Conservation (phyloP, 1,140 invertebrate genomes). For the Ostrea edulis region DNA sequence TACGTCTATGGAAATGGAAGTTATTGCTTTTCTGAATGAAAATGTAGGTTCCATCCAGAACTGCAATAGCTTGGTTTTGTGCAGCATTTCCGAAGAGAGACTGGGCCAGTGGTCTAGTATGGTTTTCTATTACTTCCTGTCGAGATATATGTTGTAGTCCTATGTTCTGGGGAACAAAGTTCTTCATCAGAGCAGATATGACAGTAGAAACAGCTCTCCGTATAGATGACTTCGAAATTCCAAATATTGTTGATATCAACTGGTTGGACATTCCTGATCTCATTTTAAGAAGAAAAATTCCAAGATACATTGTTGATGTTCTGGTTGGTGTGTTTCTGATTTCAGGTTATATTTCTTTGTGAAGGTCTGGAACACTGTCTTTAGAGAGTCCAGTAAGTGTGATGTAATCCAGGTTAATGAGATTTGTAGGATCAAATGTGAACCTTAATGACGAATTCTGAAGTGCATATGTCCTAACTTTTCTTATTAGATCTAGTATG, state of each 20-base stretch:
- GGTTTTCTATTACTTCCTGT: background rate
- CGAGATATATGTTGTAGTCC: constrained; percentile 27
- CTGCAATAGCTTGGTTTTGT: background rate
- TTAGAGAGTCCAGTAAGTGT: background rate
- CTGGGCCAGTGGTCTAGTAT: constrained; percentile 28
- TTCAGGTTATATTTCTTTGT: background rate
- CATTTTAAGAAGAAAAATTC: constrained; percentile 36
- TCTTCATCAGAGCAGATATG: background rate
- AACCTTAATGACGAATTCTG: background rate
- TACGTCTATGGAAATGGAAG: constrained; percentile 43
- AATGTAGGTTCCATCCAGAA: constrained; percentile 52
- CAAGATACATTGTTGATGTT: background rate
- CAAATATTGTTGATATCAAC: background rate
- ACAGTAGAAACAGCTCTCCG: background rate
- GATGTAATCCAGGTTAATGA: background rate
- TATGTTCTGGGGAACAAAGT: constrained; percentile 14
- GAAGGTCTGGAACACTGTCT: background rate
- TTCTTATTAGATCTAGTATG: background rate
- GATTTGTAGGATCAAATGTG: background rate
- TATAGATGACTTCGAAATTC: background rate
- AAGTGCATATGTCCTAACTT: background rate
- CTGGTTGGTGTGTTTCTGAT: constrained; percentile 22
- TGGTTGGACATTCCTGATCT: constrained; percentile 22
- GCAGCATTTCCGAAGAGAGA: background rate
- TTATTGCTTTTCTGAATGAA: constrained; percentile 43